Conservation (phyloP, 2,113 vertebrate species). For the Chiloscyllium plagiosum region DNA sequence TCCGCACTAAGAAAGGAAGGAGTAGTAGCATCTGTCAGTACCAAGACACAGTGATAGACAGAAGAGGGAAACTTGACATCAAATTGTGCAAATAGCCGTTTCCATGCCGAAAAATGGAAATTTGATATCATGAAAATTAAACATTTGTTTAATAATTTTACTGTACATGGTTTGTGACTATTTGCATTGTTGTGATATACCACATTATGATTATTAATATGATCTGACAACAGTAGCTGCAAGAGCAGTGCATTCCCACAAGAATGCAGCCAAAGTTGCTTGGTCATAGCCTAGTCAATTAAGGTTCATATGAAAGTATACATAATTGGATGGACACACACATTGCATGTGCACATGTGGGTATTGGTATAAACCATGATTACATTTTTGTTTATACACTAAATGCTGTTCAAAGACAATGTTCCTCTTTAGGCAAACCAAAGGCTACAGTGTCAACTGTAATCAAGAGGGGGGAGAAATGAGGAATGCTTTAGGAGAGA, state of each 20-base stretch:
- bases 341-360: neutral
- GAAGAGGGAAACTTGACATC: neutral
- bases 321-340: neutral
- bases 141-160: neutral
- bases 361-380: slow-evolving; percentile 2
- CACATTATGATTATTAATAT: neutral
- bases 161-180: neutral
- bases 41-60: neutral
- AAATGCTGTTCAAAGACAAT: slow-evolving; percentile 43
- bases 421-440: slow-evolving; percentile 42
- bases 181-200: neutral
- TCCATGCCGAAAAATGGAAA: neutral
- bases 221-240: neutral
- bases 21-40: neutral
- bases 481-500: neutral
- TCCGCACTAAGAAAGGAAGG: neutral
- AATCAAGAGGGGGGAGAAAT: slow-evolving; percentile 40
- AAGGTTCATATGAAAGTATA: neutral
- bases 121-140: neutral
- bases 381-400: slow-evolving; percentile 25
- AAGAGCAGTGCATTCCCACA: neutral
- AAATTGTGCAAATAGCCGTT: neutral
- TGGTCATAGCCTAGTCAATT: neutral
- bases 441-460: slow-evolving; percentile 49
- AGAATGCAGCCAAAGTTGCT: neutral